Conservation (phyloP, 1,140 invertebrate species). For the Phthorimaea operculella region DNA sequence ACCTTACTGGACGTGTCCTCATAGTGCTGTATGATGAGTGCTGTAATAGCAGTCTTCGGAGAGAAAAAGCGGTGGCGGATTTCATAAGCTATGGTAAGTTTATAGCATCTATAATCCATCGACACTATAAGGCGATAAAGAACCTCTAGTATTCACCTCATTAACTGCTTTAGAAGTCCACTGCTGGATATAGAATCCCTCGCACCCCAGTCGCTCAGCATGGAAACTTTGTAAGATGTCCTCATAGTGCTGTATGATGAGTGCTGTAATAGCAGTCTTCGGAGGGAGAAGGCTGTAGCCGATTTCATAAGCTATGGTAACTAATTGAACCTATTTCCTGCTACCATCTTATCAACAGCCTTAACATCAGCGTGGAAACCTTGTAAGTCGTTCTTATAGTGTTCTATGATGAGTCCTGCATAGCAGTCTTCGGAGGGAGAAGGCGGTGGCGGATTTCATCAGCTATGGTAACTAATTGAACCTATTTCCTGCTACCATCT, state of each 20-base stretch:
- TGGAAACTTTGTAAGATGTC: neutral
- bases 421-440: conserved; percentile 73
- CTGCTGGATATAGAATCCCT: too few relatives aligned
- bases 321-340: too few relatives aligned
- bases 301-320: conserved; percentile 97
- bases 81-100: conserved; percentile 95
- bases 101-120: too few relatives aligned
- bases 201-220: too few relatives aligned
- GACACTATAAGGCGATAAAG: too few relatives aligned
- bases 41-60: conserved; percentile 16
- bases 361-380: neutral
- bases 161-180: too few relatives aligned
- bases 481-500: too few relatives aligned
- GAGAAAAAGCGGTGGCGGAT: conserved; percentile 96
- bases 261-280: neutral
- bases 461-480: conserved; percentile 92
- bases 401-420: neutral
- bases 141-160: too few relatives aligned
- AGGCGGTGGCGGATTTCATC: conserved; percentile 97
- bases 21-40: neutral
- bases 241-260: neutral
- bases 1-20: neutral
- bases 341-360: too few relatives aligned
- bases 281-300: conserved; percentile 93
- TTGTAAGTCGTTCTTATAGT: neutral